Evolutionary conservation across 2,797 vertebrate species (phyloP), one percentile per base, ranked within the genome.

Genomic region (Halcyon leucocephala): DNA sequence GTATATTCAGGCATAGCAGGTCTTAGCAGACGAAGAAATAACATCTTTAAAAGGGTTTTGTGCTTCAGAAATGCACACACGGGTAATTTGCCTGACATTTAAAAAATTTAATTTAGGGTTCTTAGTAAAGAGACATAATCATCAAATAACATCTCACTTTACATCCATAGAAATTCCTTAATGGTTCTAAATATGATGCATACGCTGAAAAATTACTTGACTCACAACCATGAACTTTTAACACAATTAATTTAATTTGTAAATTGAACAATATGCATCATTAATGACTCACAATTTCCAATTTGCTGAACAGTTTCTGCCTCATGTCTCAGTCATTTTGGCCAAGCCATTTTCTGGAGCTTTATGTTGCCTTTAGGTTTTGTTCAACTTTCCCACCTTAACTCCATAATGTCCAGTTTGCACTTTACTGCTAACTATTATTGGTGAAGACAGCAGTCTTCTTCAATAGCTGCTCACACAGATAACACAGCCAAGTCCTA

Each of bases 21-120:
- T 73, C 66, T 89, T 52, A 86, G 26, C 57, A 82, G 60, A 93
- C 20, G 85, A 92, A 95, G 82, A 93, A 96, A 96, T 90, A 93
- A 86, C 88, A 89, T 73, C 60, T 66, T 82, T 95, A 44, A 91
- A 96, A 93, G 86, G 65, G 41, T 94, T 94, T 92, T 92, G 72
- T 94, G 81, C 55, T 77, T 95, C 80, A 92, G 88, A 95, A 93
- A 93, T 49, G 61, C 49, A 78, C 89, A 94, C 89, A 88, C 0
- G 71, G 84, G 89, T 95, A 95, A 96, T 97, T 97, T 95, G 51
- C 90, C 67, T 95, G 96, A 90, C 95, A 97, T 96, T 97, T 95
- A 3, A 94, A 93, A 97, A 95, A 93, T 74, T 95, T 96, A 97
- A 97, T 97, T 96, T 95, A 92, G 57, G 52, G 85, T 93, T 96